These are phyloP conservation scores for Ariopsis seemanni DNA, from an alignment of 2,113 vertebrate species.

Conservation along the genomic window DNA sequence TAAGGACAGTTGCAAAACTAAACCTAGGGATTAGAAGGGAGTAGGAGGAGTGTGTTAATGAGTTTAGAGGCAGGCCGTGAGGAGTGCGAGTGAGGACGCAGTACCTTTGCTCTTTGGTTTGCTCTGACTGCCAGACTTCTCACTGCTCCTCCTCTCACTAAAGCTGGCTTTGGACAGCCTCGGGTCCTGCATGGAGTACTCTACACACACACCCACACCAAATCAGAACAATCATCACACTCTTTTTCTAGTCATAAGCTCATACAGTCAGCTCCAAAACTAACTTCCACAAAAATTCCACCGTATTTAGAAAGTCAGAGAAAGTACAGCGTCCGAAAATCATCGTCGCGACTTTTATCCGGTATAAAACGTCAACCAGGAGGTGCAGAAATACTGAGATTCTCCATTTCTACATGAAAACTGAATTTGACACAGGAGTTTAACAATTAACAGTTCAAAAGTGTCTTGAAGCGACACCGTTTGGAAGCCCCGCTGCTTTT, in stretches of 20 bases:
- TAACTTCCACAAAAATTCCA: background rate
- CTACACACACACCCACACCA: conserved; percentile 55
- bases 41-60: background rate
- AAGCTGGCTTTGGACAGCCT: conserved; percentile 89
- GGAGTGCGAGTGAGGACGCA: background rate
- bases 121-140: conserved; percentile 87
- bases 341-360: background rate
- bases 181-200: conserved; percentile 87
- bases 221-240: background rate
- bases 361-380: background rate
- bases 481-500: background rate
- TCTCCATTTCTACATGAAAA: background rate
- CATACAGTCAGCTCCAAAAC: background rate
- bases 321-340: background rate
- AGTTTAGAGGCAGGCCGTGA: background rate
- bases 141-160: conserved; percentile 81
- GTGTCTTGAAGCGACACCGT: background rate
- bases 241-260: background rate
- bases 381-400: background rate
- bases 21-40: background rate
- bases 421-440: too few relatives aligned
- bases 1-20: background rate
- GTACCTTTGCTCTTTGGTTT: conserved; percentile 97
- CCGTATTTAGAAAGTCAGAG: background rate
- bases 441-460: background rate